Evolutionary conservation across 2,888 invertebrate genomes (phyloP).

Genomic region (Andrena camellia): DNA sequence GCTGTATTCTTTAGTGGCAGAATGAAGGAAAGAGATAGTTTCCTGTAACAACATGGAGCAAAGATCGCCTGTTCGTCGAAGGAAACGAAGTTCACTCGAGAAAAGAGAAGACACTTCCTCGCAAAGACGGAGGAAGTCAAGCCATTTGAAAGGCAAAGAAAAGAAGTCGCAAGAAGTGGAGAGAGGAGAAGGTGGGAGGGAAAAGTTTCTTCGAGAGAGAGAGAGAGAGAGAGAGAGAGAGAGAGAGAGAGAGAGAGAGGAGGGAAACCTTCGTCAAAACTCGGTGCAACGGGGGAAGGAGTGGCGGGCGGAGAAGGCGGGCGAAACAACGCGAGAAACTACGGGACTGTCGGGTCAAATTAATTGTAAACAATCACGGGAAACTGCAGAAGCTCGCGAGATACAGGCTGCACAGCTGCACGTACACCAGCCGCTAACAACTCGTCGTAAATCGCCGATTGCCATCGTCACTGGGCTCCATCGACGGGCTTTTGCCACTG

Average conservation of each 20-base stretch:
- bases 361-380: constrained; percentile 71
- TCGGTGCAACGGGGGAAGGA: not conserved
- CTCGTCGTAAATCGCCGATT: constrained; percentile 71
- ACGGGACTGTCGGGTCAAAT: constrained; percentile 59
- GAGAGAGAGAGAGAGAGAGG: too few species aligned
- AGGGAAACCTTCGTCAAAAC: not conserved
- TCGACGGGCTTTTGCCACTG: constrained; percentile 19
- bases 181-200: not conserved
- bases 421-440: constrained; percentile 65
- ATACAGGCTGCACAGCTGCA: constrained; percentile 53
- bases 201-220: constrained; percentile 1
- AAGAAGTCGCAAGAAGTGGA: not conserved
- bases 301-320: not conserved
- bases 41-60: too few species aligned
- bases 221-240: too few species aligned
- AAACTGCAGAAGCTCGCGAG: constrained; percentile 50
- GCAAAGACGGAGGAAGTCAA: not conserved
- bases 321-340: not conserved
- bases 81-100: not conserved
- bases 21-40: not conserved
- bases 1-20: not conserved
- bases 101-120: not conserved
- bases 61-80: not conserved
- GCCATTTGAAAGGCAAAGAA: not conserved
- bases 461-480: constrained; percentile 58